phyloP scores from a whole-genome alignment of 2,797 vertebrate genomes.

The Pseudochirops corinnae region DNA sequence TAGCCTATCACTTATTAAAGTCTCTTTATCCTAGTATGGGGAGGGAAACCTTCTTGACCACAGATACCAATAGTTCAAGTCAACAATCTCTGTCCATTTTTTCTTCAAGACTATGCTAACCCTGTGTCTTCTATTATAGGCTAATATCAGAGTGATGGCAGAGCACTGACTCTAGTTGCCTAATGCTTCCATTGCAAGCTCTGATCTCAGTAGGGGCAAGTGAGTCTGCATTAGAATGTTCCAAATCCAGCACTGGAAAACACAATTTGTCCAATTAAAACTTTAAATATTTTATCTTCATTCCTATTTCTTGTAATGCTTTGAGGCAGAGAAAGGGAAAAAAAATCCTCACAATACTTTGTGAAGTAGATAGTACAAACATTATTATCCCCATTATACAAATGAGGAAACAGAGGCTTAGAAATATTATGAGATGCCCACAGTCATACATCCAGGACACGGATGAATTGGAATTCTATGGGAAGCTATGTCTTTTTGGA shows the following conservation, averaged over 20 bases:
- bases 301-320: neutral
- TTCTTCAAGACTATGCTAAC: neutral
- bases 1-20: neutral
- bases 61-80: neutral
- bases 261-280: neutral
- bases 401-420: neutral
- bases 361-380: neutral
- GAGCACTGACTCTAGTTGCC: neutral
- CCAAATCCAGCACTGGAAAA: neutral
- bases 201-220: neutral
- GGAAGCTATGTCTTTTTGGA: neutral
- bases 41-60: neutral
- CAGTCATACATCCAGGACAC: neutral
- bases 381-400: neutral
- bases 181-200: neutral
- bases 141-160: neutral
- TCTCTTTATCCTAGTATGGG: neutral
- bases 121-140: neutral
- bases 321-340: neutral
- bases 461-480: neutral
- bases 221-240: neutral
- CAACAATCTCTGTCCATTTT: neutral
- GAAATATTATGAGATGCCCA: neutral
- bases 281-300: neutral
- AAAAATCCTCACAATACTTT: neutral